Base-by-base conservation (phyloP, 2,888 invertebrate species). In the Drepana falcataria region DNA sequence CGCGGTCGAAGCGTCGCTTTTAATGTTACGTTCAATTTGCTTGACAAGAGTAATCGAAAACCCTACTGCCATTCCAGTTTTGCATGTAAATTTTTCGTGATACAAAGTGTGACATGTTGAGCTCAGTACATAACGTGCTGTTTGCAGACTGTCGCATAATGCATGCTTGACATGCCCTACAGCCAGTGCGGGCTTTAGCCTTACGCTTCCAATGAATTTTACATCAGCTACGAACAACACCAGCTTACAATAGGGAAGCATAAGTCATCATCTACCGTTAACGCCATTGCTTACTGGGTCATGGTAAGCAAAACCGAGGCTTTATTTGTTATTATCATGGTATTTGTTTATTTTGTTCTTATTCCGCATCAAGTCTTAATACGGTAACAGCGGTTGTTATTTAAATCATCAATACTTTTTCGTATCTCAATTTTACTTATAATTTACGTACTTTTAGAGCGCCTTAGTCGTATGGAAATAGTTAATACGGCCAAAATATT, bases 1-100 rank as follows among this genome's bases (percentile, higher is more conserved):
- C 21, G 21, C 35, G 35, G 48, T 57, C 56, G 49, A 55, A 58
- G 54, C 58, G 21, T 21, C 51, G 56, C 52, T 44, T 59, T 56
- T 57, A 44, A 51, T 59, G 61, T 61, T 58, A 35, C 49, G 49
- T 64, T 65, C 59, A 61, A 67, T 66, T 63, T 63, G 52, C 54
- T 56, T 56, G 55, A 65, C 54, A 57, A 58, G 53, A 65, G 52
- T 59, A 56, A 59, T 59, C 51, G 48, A 58, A 59, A 66, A 57
- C 55, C 51, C 48, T 33, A 34, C 49, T 59, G 55, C 47, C 52
- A 40, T 37, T 57, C 57, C 51, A 7, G 59, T 65, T 63, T 60
- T 57, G 52, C 47, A 53, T 54, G 54, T 55, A 48, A 54, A 57
- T 54, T 59, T 63, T 40, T 59, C 54, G 48, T 57, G 59, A 61